A percentile compares a stretch with the other conserved stretches of the same genome.
Conservation (phyloP, 2,888 invertebrate species). For the Drosophila dives region DNA sequence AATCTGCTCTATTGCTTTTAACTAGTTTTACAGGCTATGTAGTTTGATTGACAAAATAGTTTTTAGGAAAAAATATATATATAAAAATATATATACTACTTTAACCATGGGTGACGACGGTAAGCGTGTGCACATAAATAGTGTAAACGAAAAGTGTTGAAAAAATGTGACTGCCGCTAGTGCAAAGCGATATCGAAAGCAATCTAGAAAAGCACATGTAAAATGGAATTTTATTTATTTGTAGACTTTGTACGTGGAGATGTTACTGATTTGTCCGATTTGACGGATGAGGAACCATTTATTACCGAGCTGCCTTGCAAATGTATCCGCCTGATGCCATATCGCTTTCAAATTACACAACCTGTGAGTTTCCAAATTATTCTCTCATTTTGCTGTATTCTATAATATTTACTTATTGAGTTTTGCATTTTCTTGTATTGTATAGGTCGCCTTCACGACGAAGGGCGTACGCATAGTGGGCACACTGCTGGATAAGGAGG, state of each 20-base stretch:
- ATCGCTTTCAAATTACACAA: conserved; percentile 91
- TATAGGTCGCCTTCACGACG: conserved; percentile 86
- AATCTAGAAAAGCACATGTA: conserved; percentile 26
- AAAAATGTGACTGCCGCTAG: conserved; percentile 29
- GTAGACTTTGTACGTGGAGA: conserved; percentile 87
- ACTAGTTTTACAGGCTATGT: not conserved
- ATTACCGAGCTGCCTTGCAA: conserved; percentile 89
- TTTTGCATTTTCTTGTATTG: conserved; percentile 44
- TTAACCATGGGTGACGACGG: conserved; percentile 20
- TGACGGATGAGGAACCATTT: conserved; percentile 85
- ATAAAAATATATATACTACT: not conserved
- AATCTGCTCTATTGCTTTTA: not conserved
- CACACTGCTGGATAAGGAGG: conserved; percentile 86
- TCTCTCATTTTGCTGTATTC: too few species aligned
- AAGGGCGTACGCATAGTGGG: conserved; percentile 87
- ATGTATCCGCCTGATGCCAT: conserved; percentile 93
- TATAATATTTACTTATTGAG: not conserved
- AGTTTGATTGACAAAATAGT: not conserved
- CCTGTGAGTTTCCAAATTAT: conserved; percentile 86
- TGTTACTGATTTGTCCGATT: conserved; percentile 85
- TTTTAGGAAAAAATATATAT: not conserved
- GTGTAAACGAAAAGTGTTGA: not conserved
- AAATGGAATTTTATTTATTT: conserved; percentile 45
- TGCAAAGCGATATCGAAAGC: not conserved
- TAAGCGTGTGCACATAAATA: conserved; percentile 5